Percentiles rank a stretch among this genome's conserved stretches.
These are phyloP conservation scores for Phycodurus eques DNA, from an alignment of 2,113 vertebrate genomes.

Conservation along the genomic window DNA sequence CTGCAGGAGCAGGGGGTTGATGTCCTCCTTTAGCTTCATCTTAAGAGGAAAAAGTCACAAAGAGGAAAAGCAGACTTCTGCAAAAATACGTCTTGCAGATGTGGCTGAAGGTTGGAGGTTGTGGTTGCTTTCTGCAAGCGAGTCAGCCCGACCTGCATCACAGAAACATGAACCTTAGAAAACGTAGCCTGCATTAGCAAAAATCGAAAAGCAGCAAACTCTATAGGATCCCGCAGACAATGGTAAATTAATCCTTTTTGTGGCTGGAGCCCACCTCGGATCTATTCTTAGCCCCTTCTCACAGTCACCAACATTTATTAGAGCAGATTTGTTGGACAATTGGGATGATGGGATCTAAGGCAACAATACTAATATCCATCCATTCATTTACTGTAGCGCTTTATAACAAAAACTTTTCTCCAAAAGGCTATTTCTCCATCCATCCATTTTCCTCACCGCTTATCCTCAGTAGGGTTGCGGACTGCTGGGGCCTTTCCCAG, in stretches of 20 bases:
- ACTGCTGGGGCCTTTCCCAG: no score
- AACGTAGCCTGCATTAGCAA: slow-evolving; percentile 6
- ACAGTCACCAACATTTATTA: slow-evolving; percentile 30
- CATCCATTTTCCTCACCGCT: no score
- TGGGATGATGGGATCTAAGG: neutral
- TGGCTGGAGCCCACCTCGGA: slow-evolving; percentile 8
- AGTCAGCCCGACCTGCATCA: slow-evolving; percentile 35
- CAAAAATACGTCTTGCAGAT: neutral
- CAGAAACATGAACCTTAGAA: slow-evolving; percentile 27
- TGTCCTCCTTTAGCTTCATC: slow-evolving; percentile 94
- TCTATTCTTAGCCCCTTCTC: slow-evolving; percentile 31
- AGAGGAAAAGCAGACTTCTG: neutral
- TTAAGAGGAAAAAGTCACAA: slow-evolving; percentile 35
- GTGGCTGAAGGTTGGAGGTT: neutral
- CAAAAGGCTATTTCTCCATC: no score
- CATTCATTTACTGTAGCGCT: no score
- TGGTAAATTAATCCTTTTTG: slow-evolving; percentile 31
- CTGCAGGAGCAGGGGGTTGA: slow-evolving; percentile 88
- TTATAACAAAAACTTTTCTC: no score
- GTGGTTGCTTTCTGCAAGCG: slow-evolving; percentile 8
- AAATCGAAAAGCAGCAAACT: slow-evolving; percentile 7
- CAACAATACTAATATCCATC: neutral
- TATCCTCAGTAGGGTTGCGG: no score
- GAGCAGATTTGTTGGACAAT: neutral
- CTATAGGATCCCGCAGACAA: neutral